phyloP scores from a whole-genome alignment of 2,888 invertebrate genomes.

The Cosmia pyralina region DNA sequence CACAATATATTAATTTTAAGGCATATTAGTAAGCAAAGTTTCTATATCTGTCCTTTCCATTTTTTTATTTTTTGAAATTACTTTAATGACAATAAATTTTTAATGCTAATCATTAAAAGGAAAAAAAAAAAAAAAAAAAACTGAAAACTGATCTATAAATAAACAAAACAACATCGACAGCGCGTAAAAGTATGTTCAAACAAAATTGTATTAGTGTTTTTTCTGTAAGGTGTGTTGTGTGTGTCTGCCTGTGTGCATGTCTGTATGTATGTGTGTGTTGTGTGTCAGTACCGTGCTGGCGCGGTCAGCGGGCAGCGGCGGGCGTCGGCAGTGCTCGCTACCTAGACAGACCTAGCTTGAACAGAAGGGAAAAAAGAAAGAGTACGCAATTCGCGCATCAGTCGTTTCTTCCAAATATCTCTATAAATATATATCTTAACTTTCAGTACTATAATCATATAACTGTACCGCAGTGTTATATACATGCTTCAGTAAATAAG shows the following conservation, averaged over 20 bases:
- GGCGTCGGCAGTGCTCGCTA: conserved; percentile 84
- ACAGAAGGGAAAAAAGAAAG: conserved; percentile 89
- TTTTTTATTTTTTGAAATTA: background rate
- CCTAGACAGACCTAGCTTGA: conserved; percentile 91
- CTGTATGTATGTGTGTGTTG: conserved; percentile 65
- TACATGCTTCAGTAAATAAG: conserved; percentile 64
- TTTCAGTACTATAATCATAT: conserved; percentile 64
- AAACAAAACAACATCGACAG: conserved; percentile 66
- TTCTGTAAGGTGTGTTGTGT: conserved; percentile 48
- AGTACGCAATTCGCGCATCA: conserved; percentile 89
- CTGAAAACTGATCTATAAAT: background rate
- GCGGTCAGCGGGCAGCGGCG: conserved; percentile 82
- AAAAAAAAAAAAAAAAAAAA: background rate
- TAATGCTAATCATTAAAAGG: background rate
- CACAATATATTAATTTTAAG: background rate
- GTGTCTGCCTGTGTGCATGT: conserved; percentile 50
- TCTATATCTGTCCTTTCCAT: background rate
- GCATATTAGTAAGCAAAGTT: background rate
- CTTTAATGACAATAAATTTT: background rate
- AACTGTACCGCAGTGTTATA: conserved; percentile 67
- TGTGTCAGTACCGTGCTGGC: conserved; percentile 87
- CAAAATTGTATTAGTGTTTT: conserved; percentile 72
- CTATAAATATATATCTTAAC: conserved; percentile 71
- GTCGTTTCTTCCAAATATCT: conserved; percentile 87
- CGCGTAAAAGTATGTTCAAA: conserved; percentile 69